Conservation (phyloP, 2,797 vertebrate genomes). For the Eutrigla gurnardus region DNA sequence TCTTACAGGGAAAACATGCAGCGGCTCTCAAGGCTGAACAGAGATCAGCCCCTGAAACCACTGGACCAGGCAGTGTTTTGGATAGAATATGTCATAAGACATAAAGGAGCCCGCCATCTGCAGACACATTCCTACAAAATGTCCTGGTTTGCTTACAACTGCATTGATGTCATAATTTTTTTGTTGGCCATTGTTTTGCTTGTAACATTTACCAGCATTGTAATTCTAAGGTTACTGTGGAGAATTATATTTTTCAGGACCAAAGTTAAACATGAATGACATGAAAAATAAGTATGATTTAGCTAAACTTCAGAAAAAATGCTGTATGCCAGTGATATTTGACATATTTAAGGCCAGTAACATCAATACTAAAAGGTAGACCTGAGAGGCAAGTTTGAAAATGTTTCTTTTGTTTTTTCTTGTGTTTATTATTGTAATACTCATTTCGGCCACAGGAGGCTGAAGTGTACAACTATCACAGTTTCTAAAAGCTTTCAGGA, state of each 20-base stretch:
- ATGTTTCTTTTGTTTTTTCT: no score
- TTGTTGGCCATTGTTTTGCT: conserved; percentile 54
- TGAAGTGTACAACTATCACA: no score
- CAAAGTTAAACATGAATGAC: conserved; percentile 67
- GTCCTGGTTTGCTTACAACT: conserved; percentile 79
- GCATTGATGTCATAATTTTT: conserved; percentile 71
- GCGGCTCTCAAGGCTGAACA: conserved; percentile 78
- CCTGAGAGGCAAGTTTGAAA: no score
- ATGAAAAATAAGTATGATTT: background rate
- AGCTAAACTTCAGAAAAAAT: no score
- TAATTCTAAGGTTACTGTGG: conserved; percentile 44
- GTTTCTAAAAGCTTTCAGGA: no score
- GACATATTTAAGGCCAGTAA: no score
- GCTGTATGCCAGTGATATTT: no score
- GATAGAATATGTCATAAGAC: conserved; percentile 84
- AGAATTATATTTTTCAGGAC: conserved; percentile 36
- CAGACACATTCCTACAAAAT: conserved; percentile 73
- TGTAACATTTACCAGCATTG: conserved; percentile 34
- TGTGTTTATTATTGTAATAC: no score
- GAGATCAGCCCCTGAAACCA: conserved; percentile 77
- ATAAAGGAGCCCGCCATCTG: conserved; percentile 80
- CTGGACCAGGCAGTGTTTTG: conserved; percentile 82
- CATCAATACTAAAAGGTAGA: no score
- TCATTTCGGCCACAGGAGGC: no score
- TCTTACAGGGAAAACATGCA: conserved; percentile 81